These are phyloP conservation scores for Petrocephalus schoutedeni DNA, from an alignment of 2,797 vertebrate genomes.

Conservation along the genomic window DNA sequence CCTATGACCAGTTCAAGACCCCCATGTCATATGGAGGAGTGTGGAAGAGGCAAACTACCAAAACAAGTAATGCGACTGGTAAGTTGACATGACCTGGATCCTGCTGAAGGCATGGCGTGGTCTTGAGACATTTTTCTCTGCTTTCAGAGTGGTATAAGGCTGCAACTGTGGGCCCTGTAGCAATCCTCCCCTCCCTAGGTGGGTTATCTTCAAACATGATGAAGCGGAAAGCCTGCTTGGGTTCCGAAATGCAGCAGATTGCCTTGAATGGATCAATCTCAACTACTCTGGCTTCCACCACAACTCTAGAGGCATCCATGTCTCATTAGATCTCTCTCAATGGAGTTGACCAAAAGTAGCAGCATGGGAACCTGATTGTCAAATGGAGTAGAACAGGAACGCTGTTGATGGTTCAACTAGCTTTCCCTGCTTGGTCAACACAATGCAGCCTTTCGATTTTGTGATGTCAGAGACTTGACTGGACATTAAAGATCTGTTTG, in stretches of 20 bases:
- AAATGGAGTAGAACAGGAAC: not conserved
- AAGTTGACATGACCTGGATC: not conserved
- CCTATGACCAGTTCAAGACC: not conserved
- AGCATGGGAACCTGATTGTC: not conserved
- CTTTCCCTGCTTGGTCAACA: not conserved
- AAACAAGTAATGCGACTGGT: not conserved
- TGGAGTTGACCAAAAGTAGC: not conserved
- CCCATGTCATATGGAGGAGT: not conserved
- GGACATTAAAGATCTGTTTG: not conserved
- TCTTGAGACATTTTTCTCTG: not conserved
- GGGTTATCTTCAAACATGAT: not conserved
- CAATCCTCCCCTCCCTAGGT: not conserved
- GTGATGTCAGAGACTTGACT: not conserved
- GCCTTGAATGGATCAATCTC: not conserved
- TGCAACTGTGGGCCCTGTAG: slow-evolving; percentile 11
- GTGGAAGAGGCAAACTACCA: slow-evolving; percentile 7
- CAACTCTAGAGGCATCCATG: not conserved
- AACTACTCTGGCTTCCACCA: not conserved
- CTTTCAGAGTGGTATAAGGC: not conserved
- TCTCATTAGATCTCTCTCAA: not conserved
- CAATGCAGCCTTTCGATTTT: not conserved
- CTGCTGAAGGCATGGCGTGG: not conserved
- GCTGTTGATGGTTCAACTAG: not conserved
- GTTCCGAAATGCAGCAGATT: not conserved
- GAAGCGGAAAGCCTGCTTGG: not conserved